phyloP scores from a whole-genome alignment of 2,113 vertebrate species.

The Agapornis roseicollis region DNA sequence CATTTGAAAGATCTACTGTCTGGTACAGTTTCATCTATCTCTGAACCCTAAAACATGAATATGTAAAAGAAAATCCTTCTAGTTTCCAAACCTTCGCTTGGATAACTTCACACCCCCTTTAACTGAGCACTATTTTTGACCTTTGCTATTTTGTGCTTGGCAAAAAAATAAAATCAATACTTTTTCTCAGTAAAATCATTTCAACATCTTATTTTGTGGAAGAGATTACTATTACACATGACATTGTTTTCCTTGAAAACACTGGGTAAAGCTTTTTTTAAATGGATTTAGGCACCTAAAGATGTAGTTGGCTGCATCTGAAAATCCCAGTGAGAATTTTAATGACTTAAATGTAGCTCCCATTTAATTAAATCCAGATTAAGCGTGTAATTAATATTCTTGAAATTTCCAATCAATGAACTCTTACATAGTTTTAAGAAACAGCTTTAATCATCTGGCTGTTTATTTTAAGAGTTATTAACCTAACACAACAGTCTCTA shows the following conservation, averaged over 20 bases:
- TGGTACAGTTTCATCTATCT: background rate
- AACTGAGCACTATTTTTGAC: background rate
- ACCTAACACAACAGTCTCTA: background rate
- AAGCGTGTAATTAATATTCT: background rate
- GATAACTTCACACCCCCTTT: background rate
- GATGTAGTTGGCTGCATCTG: background rate
- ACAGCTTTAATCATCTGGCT: background rate
- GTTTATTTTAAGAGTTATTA: background rate
- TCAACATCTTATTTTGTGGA: background rate
- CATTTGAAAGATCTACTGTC: background rate
- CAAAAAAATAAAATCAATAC: conserved; percentile 29
- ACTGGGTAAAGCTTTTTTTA: background rate
- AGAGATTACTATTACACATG: background rate
- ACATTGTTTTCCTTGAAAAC: background rate
- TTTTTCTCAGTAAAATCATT: background rate
- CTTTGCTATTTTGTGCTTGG: conserved; percentile 40
- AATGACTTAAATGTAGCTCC: background rate
- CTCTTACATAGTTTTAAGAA: background rate
- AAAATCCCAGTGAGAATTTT: background rate
- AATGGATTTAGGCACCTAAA: background rate
- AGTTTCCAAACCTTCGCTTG: background rate
- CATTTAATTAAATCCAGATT: background rate
- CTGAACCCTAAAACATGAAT: background rate
- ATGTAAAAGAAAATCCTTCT: background rate
- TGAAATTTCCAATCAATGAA: background rate